Evolutionary conservation across 2,113 vertebrate species (phyloP).

Genomic region (Trichechus manatus): DNA sequence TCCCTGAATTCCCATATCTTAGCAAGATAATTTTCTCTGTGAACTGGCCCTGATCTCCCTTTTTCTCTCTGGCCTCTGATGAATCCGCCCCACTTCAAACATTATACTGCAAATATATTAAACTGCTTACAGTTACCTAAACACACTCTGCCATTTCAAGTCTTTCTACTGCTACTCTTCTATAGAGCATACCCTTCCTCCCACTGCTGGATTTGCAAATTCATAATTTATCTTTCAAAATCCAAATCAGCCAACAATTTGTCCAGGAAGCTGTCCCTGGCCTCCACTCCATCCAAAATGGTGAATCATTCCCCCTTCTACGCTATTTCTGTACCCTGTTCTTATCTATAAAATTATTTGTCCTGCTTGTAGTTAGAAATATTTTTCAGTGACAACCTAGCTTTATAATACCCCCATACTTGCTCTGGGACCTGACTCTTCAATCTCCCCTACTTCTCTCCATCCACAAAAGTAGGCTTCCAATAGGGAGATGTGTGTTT

Average conservation of each 20-base stretch:
- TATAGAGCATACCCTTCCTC: not conserved
- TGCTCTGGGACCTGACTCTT: constrained; percentile 7
- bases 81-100: constrained; percentile 12
- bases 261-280: constrained; percentile 27
- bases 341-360: constrained; percentile 48
- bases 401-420: not conserved
- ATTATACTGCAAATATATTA: not conserved
- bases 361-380: constrained; percentile 46
- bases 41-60: not conserved
- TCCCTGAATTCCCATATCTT: not conserved
- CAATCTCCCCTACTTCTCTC: not conserved
- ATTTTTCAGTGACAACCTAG: constrained; percentile 40
- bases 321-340: constrained; percentile 32
- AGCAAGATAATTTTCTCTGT: constrained; percentile 31
- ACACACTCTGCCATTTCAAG: constrained; percentile 10
- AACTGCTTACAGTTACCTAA: constrained; percentile 26
- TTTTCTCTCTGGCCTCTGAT: not conserved
- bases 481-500: not conserved
- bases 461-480: constrained; percentile 45
- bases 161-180: constrained; percentile 18
- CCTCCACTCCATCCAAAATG: constrained; percentile 1
- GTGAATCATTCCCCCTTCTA: not conserved
- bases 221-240: constrained; percentile 54
- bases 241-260: constrained; percentile 31
- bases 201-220: not conserved